phyloP scores from a whole-genome alignment of 2,888 invertebrate genomes.

The Monoplex corrugatus region DNA sequence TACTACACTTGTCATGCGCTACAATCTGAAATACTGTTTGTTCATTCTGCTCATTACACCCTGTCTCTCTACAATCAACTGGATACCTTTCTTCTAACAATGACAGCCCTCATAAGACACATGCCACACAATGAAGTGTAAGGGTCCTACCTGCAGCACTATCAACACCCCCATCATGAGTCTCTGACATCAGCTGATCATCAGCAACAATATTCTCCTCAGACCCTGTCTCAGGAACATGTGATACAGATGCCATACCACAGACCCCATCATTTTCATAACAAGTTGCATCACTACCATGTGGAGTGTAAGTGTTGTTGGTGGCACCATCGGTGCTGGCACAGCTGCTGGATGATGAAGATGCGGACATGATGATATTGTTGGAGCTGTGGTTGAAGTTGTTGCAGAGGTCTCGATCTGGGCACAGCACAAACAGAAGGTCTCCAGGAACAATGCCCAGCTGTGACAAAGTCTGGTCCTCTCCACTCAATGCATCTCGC shows the following conservation, averaged over 20 bases:
- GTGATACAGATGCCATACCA: background rate
- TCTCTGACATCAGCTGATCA: too few relatives aligned
- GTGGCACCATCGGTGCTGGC: background rate
- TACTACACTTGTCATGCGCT: too few relatives aligned
- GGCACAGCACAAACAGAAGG: slow-evolving; percentile 52
- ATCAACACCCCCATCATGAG: too few relatives aligned
- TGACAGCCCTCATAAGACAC: too few relatives aligned
- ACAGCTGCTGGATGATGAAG: background rate
- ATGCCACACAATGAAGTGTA: too few relatives aligned
- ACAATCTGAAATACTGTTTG: too few relatives aligned
- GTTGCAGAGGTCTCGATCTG: background rate
- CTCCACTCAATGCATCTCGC: slow-evolving; percentile 48
- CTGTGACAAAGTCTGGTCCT: slow-evolving; percentile 45
- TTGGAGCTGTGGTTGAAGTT: slow-evolving; percentile 16
- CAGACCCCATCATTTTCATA: background rate
- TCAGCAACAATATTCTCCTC: background rate
- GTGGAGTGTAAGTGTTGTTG: background rate
- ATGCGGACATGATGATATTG: background rate
- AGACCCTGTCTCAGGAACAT: background rate
- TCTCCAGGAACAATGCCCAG: slow-evolving; percentile 58
- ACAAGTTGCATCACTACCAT: background rate
- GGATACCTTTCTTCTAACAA: too few relatives aligned
- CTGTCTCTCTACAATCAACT: too few relatives aligned
- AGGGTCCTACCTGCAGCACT: too few relatives aligned
- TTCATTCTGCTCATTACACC: too few relatives aligned